Base-by-base conservation (phyloP, 2,113 vertebrate genomes). In the Sporophila hypoxantha region DNA sequence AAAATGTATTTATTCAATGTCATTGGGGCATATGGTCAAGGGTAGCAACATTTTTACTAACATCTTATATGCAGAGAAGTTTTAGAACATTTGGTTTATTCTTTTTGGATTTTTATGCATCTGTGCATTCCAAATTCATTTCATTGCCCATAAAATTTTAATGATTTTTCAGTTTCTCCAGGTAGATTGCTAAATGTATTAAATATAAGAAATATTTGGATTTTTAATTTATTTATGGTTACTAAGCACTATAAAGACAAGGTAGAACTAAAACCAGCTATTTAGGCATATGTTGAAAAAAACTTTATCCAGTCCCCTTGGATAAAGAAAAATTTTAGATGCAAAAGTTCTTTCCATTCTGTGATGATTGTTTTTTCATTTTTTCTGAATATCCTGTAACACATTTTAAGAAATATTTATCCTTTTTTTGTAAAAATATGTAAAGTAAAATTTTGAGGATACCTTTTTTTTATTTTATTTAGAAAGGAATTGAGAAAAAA, bases 391-490 rank as follows among this genome's bases (percentile, higher is more conserved):
- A 49, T 46, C 49, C 42, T 62, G 14, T 46, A 29, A 34, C 5
- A 50, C 1, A 29, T 41, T 89, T 82, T 26, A 6, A 8, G 12
- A 56, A 70, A 34, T 62, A 44, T 44, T 65, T 65, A 32, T 55
- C 2, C 1, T 3, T 16, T 57, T 83, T 55, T 49, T 11, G 9
- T 69, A 46, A 77, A 85, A 65, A 8, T 34, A 16, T 3, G 1
- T 42, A 17, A 71, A n/a, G 1, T 22, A 74, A 76, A 80, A 75
- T 50, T 49, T 21, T 41, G 10, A 61, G 26, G 23, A 22, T 32
- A n/a, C 0, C 0, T 30, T 37, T 53, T 61, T 26, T 21, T 22
- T 10, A 1, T 23, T 1, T 57, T 65, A 36, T 55, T 50, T 30
- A 21, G 9, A 12, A 57, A 49, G 42, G 59, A 44, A 10, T 2